Base-by-base conservation (phyloP, 2,888 invertebrate genomes). In the Phaedon cochleariae region DNA sequence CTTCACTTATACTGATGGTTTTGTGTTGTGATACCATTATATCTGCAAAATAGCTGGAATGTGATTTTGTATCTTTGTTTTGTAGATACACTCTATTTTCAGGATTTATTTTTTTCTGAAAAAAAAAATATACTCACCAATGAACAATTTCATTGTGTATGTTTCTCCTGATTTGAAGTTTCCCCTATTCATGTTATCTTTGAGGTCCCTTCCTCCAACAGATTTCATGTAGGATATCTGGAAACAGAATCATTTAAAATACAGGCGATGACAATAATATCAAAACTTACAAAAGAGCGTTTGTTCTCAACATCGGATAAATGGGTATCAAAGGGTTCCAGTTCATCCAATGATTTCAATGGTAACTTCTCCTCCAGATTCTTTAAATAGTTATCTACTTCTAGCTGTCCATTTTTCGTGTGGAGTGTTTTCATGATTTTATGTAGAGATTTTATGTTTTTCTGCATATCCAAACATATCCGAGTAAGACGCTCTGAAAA, bases 151-250 rank as follows among this genome's bases (percentile, higher is more conserved):
- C 57, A 45, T 57, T 57, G 45, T 17, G 15, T 57, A 45, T 0
- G 45, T 57, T 21, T 57, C 57, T 15, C 57, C 45, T 20, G 22
- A 57, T 57, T 57, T 57, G 21, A 45, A 57, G 15, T 57, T 57
- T 57, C 45, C 57, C 10, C 57, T 10, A 57, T 57, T 45, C 20
- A 57, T 22, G n/a, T 45, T 57, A 15, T 57, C 45, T 57, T 57
- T 57, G 15, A 57, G n/a, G 10, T 57, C 45, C 41, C 57, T 45
- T 41, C 57, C 57, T 45, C 57, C 57, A 57, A 57, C 45, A 1
- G 57, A 57, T 57, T 57, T 57, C 57, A 57, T 57, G 57, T 57
- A 57, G 45, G 57, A 15, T 57, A 57, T 45, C 57, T 45, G 37
- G 45, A 51, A 51, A 41, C n/a, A 57, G 10, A 57, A 45, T 7